Percentiles rank a stretch among this genome's conserved stretches.
Conservation (phyloP, 1,140 invertebrate species). For the Drosophila saltans region DNA sequence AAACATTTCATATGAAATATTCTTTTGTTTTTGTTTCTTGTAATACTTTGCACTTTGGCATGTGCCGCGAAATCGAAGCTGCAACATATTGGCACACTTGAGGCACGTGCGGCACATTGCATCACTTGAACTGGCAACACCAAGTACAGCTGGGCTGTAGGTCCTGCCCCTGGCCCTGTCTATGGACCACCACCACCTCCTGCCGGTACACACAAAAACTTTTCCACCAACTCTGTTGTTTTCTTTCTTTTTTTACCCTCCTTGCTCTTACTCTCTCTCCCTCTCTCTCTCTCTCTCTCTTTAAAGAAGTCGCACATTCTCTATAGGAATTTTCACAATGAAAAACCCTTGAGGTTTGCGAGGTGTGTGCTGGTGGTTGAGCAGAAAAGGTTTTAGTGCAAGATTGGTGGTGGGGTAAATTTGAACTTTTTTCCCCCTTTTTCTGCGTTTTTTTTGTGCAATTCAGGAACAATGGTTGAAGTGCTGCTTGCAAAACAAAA, state of each 20-base stretch:
- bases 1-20: not conserved
- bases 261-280: too few relatives aligned
- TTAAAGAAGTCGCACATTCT: constrained; percentile 70
- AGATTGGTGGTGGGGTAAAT: constrained; percentile 37
- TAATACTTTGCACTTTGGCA: constrained; percentile 41
- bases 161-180: not conserved
- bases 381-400: constrained; percentile 4
- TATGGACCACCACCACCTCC: constrained; percentile 22
- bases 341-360: constrained; percentile 62
- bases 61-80: constrained; percentile 62
- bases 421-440: constrained; percentile 56
- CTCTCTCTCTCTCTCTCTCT: too few relatives aligned
- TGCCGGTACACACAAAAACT: constrained; percentile 40
- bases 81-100: constrained; percentile 75
- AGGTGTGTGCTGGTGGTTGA: constrained; percentile 19
- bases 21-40: not conserved
- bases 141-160: constrained; percentile 39
- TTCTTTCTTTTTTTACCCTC: constrained; percentile 20
- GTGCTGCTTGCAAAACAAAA: constrained; percentile 80
- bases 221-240: constrained; percentile 35
- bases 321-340: constrained; percentile 78
- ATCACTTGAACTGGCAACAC: constrained; percentile 62
- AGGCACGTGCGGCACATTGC: constrained; percentile 66
- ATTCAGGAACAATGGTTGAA: constrained; percentile 71
- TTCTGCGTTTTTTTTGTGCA: constrained; percentile 21